These are phyloP conservation scores for Cherax destructor DNA, from an alignment of 1,140 invertebrate species.

Conservation along the genomic window DNA sequence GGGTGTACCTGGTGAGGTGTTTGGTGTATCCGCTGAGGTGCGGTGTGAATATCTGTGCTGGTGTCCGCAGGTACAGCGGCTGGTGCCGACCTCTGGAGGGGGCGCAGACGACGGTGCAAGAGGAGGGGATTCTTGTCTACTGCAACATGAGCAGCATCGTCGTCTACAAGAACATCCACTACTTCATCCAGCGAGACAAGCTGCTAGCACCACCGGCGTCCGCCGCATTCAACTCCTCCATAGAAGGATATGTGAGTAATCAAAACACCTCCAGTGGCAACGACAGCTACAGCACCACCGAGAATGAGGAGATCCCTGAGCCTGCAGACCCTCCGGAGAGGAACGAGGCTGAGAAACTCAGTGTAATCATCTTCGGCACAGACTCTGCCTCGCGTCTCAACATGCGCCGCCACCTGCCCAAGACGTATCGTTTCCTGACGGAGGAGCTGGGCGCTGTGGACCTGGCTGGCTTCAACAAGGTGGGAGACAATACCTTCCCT, in stretches of 20 bases:
- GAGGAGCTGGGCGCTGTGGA: constrained; percentile 81
- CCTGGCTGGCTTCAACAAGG: constrained; percentile 87
- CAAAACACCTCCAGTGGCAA: neutral
- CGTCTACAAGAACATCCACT: constrained; percentile 77
- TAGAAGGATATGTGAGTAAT: neutral
- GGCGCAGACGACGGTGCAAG: constrained; percentile 70
- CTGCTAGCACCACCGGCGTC: constrained; percentile 73
- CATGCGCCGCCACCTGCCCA: constrained; percentile 87
- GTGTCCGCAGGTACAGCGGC: constrained; percentile 76
- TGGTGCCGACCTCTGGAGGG: constrained; percentile 75
- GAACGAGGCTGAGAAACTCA: constrained; percentile 74
- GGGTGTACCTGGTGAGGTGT: no score
- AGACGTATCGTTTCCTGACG: constrained; percentile 80
- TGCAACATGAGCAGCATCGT: constrained; percentile 74
- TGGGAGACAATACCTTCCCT: constrained; percentile 89
- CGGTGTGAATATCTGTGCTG: no score
- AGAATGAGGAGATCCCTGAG: no score
- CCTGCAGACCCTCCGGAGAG: neutral
- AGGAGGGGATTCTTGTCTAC: constrained; percentile 74
- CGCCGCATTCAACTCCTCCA: neutral
- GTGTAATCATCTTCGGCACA: constrained; percentile 88
- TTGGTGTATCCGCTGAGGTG: no score
- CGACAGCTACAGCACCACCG: no score
- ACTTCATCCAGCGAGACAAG: constrained; percentile 75
- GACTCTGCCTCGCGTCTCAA: constrained; percentile 91